Evolutionary conservation across 2,113 vertebrate species (phyloP).

Genomic region (Pygoscelis adeliae): DNA sequence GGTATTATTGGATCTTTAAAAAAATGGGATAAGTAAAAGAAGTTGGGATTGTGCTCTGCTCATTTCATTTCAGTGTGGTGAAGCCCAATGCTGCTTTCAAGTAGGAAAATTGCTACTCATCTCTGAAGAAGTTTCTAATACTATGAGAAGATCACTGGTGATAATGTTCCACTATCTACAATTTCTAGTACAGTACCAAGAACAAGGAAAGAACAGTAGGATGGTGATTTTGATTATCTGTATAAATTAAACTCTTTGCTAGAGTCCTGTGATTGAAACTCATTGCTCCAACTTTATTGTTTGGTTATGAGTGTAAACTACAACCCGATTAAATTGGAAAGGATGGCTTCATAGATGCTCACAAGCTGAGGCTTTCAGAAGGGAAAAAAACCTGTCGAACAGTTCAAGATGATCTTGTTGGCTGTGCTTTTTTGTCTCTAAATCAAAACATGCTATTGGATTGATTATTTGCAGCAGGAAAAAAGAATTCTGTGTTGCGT

Average conservation of each 20-base stretch:
- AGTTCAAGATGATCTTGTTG: background rate
- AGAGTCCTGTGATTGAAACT: slow-evolving; percentile 65
- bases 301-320: slow-evolving; percentile 70
- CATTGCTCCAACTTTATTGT: slow-evolving; percentile 71
- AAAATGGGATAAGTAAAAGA: background rate
- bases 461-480: background rate
- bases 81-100: slow-evolving; percentile 3
- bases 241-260: slow-evolving; percentile 70
- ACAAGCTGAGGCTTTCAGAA: slow-evolving; percentile 6
- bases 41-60: background rate
- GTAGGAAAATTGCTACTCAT: background rate
- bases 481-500: background rate
- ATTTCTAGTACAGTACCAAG: slow-evolving; percentile 34
- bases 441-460: background rate
- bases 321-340: slow-evolving; percentile 65
- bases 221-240: slow-evolving; percentile 69
- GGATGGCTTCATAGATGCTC: slow-evolving; percentile 16
- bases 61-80: background rate
- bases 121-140: background rate
- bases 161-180: background rate
- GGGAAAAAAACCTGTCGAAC: background rate
- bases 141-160: background rate
- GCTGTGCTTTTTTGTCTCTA: background rate
- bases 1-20: slow-evolving; percentile 6
- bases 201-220: slow-evolving; percentile 59